These are phyloP conservation scores for Eupeodes latifasciatus DNA, from an alignment of 2,888 invertebrate species.

Conservation along the genomic window DNA sequence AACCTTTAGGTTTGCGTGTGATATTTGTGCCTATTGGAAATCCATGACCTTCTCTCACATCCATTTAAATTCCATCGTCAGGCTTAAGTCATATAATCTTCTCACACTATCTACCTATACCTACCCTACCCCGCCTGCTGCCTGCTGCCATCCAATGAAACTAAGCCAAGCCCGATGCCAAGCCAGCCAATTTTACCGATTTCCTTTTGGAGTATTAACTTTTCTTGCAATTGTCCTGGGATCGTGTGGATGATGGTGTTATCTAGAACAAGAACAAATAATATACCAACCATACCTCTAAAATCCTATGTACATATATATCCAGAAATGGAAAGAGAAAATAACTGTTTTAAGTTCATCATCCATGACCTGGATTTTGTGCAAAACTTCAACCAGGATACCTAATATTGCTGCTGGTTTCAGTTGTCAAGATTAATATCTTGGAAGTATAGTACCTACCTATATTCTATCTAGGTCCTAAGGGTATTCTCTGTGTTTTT, in stretches of 20 bases:
- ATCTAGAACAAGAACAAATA: slow-evolving; percentile 19
- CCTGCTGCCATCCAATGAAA: too few species aligned
- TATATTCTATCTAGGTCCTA: slow-evolving; percentile 22
- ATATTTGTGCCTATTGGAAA: neutral
- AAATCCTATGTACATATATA: neutral
- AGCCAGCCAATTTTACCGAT: slow-evolving; percentile 27
- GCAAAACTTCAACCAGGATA: slow-evolving; percentile 23
- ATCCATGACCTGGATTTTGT: slow-evolving; percentile 54
- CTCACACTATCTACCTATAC: neutral
- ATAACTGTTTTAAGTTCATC: slow-evolving; percentile 52
- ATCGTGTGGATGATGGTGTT: neutral
- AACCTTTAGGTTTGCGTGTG: neutral
- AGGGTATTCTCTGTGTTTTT: slow-evolving; percentile 10
- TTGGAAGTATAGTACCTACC: slow-evolving; percentile 2
- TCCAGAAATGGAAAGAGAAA: neutral
- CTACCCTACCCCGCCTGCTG: neutral
- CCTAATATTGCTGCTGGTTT: slow-evolving; percentile 25
- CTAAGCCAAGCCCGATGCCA: neutral
- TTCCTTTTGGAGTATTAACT: slow-evolving; percentile 55
- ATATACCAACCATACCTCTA: neutral
- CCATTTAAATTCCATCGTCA: slow-evolving; percentile 1
- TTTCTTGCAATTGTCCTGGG: slow-evolving; percentile 17
- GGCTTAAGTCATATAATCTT: slow-evolving; percentile 14
- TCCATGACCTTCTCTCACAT: neutral
- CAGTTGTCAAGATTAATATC: slow-evolving; percentile 62